These are phyloP conservation scores for Aphodius sticticus DNA, from an alignment of 2,888 invertebrate genomes.

Conservation along the genomic window DNA sequence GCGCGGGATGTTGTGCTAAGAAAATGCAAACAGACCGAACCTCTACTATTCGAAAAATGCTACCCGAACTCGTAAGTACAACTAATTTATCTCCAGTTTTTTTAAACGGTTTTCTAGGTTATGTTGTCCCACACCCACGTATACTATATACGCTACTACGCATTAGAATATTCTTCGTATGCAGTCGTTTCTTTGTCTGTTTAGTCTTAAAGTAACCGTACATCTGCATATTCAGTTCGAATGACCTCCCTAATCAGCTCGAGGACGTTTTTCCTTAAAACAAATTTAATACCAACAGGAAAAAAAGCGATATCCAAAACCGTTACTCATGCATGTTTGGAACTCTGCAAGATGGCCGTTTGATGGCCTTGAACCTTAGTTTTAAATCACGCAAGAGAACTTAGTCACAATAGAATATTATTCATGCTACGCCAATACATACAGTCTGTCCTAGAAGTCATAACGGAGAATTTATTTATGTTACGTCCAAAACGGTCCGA, in stretches of 20 bases:
- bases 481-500: too few species aligned
- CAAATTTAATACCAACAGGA: background rate
- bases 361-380: background rate
- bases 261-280: background rate
- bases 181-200: background rate
- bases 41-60: constrained; percentile 70
- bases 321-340: background rate
- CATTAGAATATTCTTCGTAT: background rate
- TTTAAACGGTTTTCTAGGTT: background rate
- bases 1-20: constrained; percentile 65
- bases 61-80: constrained; percentile 70
- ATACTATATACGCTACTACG: too few species aligned
- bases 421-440: too few species aligned
- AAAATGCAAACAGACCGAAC: constrained; percentile 72
- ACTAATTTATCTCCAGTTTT: background rate
- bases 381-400: background rate
- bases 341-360: background rate
- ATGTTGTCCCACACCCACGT: background rate
- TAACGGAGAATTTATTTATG: too few species aligned
- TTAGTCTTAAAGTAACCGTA: background rate
- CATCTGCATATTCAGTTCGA: background rate
- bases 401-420: too few species aligned
- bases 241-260: background rate
- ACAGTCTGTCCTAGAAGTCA: too few species aligned
- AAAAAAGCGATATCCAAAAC: background rate